Percentiles rank a stretch among this genome's conserved stretches.
phyloP scores from a whole-genome alignment of 2,888 invertebrate genomes.

The Trachelus iudaicus region DNA sequence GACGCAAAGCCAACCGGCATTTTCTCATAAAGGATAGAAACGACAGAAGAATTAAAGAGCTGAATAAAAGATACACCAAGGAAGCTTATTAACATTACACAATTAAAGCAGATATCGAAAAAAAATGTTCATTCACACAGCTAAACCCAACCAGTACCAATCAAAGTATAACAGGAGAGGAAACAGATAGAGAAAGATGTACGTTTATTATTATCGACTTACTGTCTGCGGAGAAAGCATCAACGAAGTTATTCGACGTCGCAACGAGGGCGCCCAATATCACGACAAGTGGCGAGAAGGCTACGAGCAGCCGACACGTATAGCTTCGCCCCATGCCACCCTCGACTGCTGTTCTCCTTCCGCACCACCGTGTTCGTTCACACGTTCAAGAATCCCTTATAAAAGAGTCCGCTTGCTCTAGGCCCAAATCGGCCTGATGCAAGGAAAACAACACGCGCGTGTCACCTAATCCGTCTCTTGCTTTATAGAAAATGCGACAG shows the following conservation, averaged over 20 bases:
- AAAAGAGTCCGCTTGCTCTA: not conserved
- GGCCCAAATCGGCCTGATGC: not conserved
- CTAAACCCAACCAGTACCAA: not conserved
- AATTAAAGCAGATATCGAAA: not conserved
- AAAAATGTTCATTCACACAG: not conserved
- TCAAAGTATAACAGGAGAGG: not conserved
- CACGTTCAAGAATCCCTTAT: not conserved
- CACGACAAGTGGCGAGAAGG: conserved; percentile 42
- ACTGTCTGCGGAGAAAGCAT: conserved; percentile 44
- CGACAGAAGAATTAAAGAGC: not conserved
- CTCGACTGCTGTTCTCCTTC: conserved; percentile 39
- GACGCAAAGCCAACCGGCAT: not conserved
- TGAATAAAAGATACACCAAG: not conserved
- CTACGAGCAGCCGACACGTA: conserved; percentile 41
- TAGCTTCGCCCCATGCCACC: conserved; percentile 55
- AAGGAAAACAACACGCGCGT: not conserved
- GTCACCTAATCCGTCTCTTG: not conserved
- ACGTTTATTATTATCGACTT: conserved; percentile 27
- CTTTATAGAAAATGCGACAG: not conserved
- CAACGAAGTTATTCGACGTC: conserved; percentile 5
- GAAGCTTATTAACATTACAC: not conserved
- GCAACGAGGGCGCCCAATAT: conserved; percentile 33
- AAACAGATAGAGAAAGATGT: not conserved
- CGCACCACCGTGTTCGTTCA: conserved; percentile 17
- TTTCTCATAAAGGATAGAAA: not conserved